phyloP scores from a whole-genome alignment of 1,140 invertebrate species.

The Eueides isabella region DNA sequence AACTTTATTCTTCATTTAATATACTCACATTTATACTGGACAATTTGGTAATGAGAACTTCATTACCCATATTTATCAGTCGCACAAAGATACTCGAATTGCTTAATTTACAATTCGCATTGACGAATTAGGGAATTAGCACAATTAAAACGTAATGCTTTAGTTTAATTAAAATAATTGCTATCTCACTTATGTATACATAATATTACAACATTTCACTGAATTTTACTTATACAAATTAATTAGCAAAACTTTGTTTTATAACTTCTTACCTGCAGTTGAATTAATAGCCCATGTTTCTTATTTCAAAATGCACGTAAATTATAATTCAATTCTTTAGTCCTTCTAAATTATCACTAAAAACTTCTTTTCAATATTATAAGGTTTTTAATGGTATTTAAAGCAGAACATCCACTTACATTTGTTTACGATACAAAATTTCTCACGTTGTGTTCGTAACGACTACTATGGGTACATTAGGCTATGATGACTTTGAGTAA shows the following conservation, averaged over 20 bases:
- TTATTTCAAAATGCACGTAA: not conserved
- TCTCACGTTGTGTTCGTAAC: conserved; percentile 1
- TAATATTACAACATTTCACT: no score
- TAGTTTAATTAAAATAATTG: no score
- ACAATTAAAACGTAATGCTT: no score
- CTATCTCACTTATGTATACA: no score
- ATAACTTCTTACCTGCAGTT: not conserved
- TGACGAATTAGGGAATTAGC: no score
- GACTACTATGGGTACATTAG: not conserved
- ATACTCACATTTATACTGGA: no score
- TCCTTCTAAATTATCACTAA: not conserved
- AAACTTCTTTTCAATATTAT: not conserved
- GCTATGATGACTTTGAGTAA: not conserved
- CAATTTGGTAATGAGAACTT: no score
- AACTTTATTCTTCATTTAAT: no score
- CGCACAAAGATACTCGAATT: no score
- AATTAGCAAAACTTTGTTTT: not conserved
- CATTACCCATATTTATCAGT: no score
- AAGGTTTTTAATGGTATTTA: not conserved
- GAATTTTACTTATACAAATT: not conserved
- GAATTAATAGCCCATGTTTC: not conserved
- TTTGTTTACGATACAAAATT: not conserved
- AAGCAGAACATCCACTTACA: not conserved
- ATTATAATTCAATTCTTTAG: not conserved
- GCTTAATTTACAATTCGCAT: no score